A percentile compares a stretch with the other conserved stretches of the same genome.
Conservation (phyloP, 2,113 vertebrate species). For the Aldabrachelys gigantea region DNA sequence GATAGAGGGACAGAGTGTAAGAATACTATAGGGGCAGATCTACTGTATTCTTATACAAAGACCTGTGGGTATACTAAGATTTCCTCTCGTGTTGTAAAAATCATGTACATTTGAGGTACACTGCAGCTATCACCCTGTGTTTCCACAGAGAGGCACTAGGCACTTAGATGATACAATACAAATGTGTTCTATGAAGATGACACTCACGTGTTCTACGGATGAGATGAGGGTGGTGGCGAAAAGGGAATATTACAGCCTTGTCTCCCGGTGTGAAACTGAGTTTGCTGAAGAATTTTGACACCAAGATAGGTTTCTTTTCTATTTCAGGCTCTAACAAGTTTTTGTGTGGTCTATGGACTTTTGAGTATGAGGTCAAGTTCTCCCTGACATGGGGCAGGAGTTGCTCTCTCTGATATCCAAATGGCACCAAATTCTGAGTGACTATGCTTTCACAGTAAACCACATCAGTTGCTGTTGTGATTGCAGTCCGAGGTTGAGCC, state of each 20-base stretch:
- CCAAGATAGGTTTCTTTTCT: background rate
- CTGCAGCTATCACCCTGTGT: background rate
- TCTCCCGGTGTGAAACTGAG: background rate
- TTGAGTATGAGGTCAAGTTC: background rate
- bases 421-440: background rate
- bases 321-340: background rate
- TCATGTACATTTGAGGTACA: background rate
- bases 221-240: background rate
- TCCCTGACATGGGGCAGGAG: background rate
- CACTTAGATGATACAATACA: background rate
- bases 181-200: background rate
- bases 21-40: background rate
- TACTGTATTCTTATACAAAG: background rate
- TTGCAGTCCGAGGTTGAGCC: background rate
- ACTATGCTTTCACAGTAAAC: background rate
- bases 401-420: background rate
- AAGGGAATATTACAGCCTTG: background rate
- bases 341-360: background rate
- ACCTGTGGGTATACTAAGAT: background rate
- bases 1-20: background rate
- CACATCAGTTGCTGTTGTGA: background rate
- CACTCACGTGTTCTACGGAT: constrained; percentile 13
- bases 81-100: background rate
- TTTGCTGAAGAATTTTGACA: constrained; percentile 7
- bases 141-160: background rate